These are phyloP conservation scores for Mimas tiliae DNA, from an alignment of 2,888 invertebrate genomes.

Conservation along the genomic window DNA sequence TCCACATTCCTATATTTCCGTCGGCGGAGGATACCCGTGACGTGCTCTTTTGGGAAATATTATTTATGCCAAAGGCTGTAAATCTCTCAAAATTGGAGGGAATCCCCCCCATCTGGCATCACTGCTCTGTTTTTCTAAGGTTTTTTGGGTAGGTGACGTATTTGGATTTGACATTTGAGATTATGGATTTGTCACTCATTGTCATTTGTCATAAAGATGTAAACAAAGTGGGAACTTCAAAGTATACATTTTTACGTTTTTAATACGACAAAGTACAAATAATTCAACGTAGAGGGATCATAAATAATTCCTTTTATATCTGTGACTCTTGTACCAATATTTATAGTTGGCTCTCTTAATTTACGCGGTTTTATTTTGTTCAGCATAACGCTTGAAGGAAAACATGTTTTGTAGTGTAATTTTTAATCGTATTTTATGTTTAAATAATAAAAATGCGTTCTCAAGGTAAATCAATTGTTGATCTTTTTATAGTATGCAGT, in stretches of 20 bases:
- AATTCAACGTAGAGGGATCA: neutral
- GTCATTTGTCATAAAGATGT: too few species aligned
- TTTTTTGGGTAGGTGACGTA: too few species aligned
- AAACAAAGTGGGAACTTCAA: neutral
- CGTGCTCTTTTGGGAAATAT: too few species aligned
- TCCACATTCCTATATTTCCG: too few species aligned
- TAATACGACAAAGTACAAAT: neutral
- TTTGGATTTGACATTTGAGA: too few species aligned
- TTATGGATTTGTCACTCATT: neutral
- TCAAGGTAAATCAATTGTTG: conserved; percentile 21
- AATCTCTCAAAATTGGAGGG: too few species aligned
- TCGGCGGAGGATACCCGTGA: too few species aligned
- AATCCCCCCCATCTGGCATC: too few species aligned
- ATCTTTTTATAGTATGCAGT: neutral
- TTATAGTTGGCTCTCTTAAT: neutral
- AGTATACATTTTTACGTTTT: too few species aligned
- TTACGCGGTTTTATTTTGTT: neutral
- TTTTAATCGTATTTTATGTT: conserved; percentile 21
- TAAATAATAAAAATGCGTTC: conserved; percentile 12
- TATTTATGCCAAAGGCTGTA: too few species aligned
- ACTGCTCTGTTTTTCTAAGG: too few species aligned
- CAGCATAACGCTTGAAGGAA: neutral
- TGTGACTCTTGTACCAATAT: neutral
- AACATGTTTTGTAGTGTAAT: conserved; percentile 9
- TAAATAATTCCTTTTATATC: neutral